Conservation (phyloP, 1,140 invertebrate species). For the Achatina immaculata region DNA sequence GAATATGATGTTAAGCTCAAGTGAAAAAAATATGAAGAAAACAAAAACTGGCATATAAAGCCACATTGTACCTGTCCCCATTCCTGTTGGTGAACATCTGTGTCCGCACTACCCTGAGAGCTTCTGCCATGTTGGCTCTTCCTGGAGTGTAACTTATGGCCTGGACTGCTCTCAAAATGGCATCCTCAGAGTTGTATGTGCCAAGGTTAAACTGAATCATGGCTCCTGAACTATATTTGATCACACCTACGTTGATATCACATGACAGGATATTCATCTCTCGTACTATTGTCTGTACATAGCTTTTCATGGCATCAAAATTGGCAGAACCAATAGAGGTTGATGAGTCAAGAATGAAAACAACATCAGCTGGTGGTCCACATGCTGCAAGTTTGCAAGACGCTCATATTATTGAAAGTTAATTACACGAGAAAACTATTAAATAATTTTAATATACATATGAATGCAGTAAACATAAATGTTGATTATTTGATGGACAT, state of each 20-base stretch:
- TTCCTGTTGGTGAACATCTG: conserved; percentile 56
- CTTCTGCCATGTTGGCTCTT: conserved; percentile 61
- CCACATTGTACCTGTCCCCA: conserved; percentile 54
- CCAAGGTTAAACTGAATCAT: conserved; percentile 62
- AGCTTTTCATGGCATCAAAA: conserved; percentile 61
- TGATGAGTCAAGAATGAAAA: conserved; percentile 67
- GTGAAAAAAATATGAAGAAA: too few relatives aligned
- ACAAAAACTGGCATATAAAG: too few relatives aligned
- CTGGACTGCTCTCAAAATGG: conserved; percentile 48
- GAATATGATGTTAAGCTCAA: too few relatives aligned
- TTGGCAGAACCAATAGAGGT: conserved; percentile 55
- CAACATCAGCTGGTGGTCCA: conserved; percentile 64
- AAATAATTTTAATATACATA: too few relatives aligned
- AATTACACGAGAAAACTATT: too few relatives aligned
- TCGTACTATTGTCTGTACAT: conserved; percentile 55
- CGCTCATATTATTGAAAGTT: too few relatives aligned
- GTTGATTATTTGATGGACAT: too few relatives aligned
- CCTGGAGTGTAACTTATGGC: conserved; percentile 58
- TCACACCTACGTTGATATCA: conserved; percentile 59
- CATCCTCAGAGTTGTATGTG: conserved; percentile 22
- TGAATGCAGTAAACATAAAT: too few relatives aligned
- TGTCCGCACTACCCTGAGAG: conserved; percentile 52
- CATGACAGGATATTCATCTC: conserved; percentile 61
- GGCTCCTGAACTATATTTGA: conserved; percentile 64
- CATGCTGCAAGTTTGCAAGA: conserved; percentile 58